phyloP scores from a whole-genome alignment of 2,797 vertebrate species.

The Micrastur ruficollis region DNA sequence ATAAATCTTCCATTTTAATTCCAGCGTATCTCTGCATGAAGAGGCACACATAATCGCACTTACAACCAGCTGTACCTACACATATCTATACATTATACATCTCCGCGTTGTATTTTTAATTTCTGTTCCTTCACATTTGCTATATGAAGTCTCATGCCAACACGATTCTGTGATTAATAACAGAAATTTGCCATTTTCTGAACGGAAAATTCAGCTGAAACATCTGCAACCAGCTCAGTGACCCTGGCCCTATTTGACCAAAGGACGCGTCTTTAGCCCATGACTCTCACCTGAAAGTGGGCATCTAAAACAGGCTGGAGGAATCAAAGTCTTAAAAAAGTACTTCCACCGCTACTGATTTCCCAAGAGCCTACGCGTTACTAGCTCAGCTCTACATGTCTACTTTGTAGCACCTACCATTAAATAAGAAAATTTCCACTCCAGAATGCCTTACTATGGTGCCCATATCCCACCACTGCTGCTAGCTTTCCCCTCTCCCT shows the following conservation, averaged over 20 bases:
- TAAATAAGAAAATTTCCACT: neutral
- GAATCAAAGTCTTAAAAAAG: neutral
- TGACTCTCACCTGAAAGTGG: neutral
- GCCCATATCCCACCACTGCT: neutral
- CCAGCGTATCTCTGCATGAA: neutral
- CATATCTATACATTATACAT: neutral
- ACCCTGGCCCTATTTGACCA: neutral
- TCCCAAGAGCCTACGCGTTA: neutral
- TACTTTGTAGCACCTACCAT: neutral
- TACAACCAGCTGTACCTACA: neutral
- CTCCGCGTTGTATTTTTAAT: neutral
- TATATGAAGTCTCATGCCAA: neutral
- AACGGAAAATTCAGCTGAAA: neutral
- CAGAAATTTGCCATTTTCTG: neutral
- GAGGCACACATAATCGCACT: neutral
- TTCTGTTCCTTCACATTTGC: neutral
- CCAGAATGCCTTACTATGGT: neutral
- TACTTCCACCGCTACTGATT: neutral
- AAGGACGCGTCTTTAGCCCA: neutral
- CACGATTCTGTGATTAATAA: neutral
- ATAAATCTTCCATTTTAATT: neutral
- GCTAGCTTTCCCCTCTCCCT: neutral
- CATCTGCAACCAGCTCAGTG: neutral
- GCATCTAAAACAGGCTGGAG: neutral
- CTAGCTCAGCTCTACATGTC: neutral